Percentiles rank a stretch among this genome's conserved stretches.
These are phyloP conservation scores for Hirudinaria manillensis DNA, from an alignment of 2,888 invertebrate species.

Conservation along the genomic window DNA sequence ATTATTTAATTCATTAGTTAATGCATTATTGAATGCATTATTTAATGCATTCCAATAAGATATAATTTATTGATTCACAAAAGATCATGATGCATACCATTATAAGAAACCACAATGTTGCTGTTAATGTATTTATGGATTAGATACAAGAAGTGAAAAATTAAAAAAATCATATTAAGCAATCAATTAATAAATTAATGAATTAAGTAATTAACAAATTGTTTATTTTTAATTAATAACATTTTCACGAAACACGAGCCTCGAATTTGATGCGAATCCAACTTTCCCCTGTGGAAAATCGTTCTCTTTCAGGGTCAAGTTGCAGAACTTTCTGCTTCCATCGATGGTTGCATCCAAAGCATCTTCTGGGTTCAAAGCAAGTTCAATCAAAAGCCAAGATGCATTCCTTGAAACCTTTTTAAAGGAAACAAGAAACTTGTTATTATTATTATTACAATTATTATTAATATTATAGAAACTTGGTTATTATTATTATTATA, in stretches of 20 bases:
- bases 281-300: constrained; percentile 13
- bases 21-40: background rate
- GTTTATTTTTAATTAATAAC: no score
- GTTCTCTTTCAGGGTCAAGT: background rate
- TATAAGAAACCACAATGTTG: no score
- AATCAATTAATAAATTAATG: no score
- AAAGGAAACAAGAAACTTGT: background rate
- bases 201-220: no score
- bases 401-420: constrained; percentile 8
- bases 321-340: background rate
- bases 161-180: background rate
- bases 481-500: no score
- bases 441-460: no score
- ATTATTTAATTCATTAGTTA: background rate
- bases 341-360: background rate
- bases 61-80: background rate
- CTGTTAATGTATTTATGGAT: no score
- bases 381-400: constrained; percentile 1
- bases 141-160: background rate
- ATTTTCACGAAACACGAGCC: no score
- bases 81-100: no score
- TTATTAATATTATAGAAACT: no score
- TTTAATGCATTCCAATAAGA: background rate
- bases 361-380: background rate
- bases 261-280: background rate